Evolutionary conservation across 1,140 invertebrate species (phyloP), one percentile per base, ranked within the genome.

Genomic region (Drosophila pandora): DNA sequence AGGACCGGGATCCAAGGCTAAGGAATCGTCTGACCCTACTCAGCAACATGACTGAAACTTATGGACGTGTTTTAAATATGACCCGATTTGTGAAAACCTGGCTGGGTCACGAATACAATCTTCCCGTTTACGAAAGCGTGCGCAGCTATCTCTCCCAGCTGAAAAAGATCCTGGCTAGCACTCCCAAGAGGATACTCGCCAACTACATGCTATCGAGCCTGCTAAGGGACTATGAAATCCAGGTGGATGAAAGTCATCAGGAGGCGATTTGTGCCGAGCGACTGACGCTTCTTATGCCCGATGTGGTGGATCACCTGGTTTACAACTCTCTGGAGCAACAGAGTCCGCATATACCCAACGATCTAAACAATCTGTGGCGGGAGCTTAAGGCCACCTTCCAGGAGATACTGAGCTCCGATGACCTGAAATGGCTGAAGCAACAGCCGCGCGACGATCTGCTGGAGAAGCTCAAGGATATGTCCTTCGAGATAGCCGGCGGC

Each of bases 131-230:
- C 37, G 76, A 84, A 30, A 69, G 77, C 5, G 90, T 90, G 12
- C 70, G 78, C 12, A 64, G 89, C 4, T 92, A 92, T 28, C 69
- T 93, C 1, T 84, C 92, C 34, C 90, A 93, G 70, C 65, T 93
- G 10, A 90, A 92, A 0, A 77, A 83, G 47, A 61, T 93, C 4
- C 72, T 93, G 0, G 68, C 85, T 2, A 87, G 76, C n/a, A 93
- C 93, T 1, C 82, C 90, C 23, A 79, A 92, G 10, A 90, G 91
- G 57, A 83, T 93, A 0, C 76, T 96, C 23, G 93, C 94, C 3
- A 96, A 96, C 83, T 96, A 95, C 74, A 90, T 96, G 49, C 89
- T 96, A 1, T 95, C 95, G 94, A 84, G 95, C 43, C 94, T 96
- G 10, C 23, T 90, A 0, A 47, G 22, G 10, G 90, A 91, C 21